Conservation (phyloP, 2,888 invertebrate species). For the Drosophila testacea region DNA sequence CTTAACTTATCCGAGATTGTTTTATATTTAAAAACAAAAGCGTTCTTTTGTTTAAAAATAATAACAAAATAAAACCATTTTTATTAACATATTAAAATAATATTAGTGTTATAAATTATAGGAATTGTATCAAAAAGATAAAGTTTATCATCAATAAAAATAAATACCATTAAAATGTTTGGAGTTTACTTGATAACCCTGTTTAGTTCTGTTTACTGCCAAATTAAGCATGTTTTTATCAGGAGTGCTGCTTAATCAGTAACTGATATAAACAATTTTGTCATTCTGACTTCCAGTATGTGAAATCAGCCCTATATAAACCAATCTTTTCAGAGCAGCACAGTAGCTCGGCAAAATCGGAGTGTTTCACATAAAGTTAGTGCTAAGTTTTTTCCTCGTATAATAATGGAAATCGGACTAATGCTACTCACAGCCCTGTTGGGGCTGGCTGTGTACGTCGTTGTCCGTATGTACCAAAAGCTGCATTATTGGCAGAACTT, state of each 20-base stretch:
- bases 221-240: background rate
- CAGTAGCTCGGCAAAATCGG: background rate
- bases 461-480: constrained; percentile 23
- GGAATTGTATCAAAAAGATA: no score
- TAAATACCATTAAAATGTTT: no score
- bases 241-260: background rate
- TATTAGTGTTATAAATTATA: no score
- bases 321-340: background rate
- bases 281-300: background rate
- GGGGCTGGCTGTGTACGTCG: constrained; percentile 36
- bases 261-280: background rate
- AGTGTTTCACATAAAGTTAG: background rate
- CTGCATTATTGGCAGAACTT: constrained; percentile 44
- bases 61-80: background rate
- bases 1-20: no score
- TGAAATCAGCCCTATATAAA: background rate
- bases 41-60: no score
- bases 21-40: no score
- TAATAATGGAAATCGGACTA: constrained; percentile 1
- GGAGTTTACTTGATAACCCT: background rate
- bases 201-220: background rate
- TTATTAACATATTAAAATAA: no score
- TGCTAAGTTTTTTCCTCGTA: background rate
- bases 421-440: constrained; percentile 30
- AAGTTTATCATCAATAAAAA: no score